Evolutionary conservation across 2,888 invertebrate genomes (phyloP).

Genomic region (Chouioia cunea): DNA sequence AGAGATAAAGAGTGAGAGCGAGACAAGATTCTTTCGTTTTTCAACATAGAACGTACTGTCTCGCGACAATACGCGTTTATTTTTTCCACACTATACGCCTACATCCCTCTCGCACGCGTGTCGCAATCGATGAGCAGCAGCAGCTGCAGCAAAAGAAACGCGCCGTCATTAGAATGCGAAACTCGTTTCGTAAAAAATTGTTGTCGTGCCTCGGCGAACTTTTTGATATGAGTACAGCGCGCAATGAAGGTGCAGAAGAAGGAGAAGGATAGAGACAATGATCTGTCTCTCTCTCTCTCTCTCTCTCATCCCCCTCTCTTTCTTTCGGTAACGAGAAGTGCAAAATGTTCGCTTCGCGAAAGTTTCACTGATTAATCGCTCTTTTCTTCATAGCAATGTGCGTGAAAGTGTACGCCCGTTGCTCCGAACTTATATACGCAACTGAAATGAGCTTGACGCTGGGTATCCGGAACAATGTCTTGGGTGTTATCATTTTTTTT

Average conservation of each 20-base stretch:
- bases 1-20: too few species aligned
- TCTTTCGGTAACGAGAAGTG: too few species aligned
- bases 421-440: background rate
- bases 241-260: constrained; percentile 15
- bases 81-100: too few species aligned
- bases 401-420: background rate
- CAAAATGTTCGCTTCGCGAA: too few species aligned
- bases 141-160: constrained; percentile 5
- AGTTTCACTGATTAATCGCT: background rate
- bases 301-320: too few species aligned
- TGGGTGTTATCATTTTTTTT: background rate
- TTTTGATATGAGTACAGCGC: background rate
- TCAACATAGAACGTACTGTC: too few species aligned
- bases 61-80: too few species aligned
- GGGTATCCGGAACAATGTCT: background rate
- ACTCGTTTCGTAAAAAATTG: constrained; percentile 32
- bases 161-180: constrained; percentile 1
- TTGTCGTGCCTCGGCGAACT: constrained; percentile 2
- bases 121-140: constrained; percentile 36
- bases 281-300: too few species aligned
- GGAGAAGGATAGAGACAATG: background rate
- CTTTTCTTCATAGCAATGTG: background rate
- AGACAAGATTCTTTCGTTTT: too few species aligned
- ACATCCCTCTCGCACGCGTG: background rate
- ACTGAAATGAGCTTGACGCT: background rate